Evolutionary conservation across 2,113 vertebrate species (phyloP), one percentile per base, ranked within the genome.

Genomic region (Panthera tigris): DNA sequence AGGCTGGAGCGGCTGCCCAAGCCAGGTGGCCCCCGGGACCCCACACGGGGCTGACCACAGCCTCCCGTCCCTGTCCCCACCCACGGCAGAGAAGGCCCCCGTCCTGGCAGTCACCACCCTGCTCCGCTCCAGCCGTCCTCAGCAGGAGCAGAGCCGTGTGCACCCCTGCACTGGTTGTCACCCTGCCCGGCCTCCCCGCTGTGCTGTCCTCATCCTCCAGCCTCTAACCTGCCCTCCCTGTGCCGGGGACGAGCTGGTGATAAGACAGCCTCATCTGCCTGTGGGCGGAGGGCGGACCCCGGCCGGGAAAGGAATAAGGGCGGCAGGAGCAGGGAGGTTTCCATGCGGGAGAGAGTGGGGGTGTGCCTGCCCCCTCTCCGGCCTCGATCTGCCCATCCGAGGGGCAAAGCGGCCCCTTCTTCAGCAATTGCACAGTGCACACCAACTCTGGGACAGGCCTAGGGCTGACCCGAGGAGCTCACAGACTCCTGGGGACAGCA

Each of bases 241-340:
- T 4, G 52, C 85, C 82, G 63, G 25, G 41, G 39, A 39, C 12
- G 0, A 9, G 55, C 68, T 1, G 0, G 69, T 39, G 25, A 36
- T 1, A 16, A 65, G 52, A 13, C 29, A 14, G 55, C 83, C 71
- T 57, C 76, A 11, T 4, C 33, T 50, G 13, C 39, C 31, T 21
- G 8, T 6, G 66, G 78, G 36, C 31, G 14, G 63, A 29, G 63
- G 27, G 50, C 0, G 3, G 33, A 9, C 41, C 80, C 84, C 15
- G 11, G 7, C 41, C 57, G 0, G 2, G 13, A 41, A 36, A 81
- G 87, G 31, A n/a, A 33, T 0, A 0, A 0, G 66, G 23, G 1
- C 0, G 4, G 63, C 15, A 29, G 25, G 57, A 12, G 55, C 8
- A 0, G 15, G 63, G 18, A 36, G 66, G 63, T 9, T 5, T n/a